A percentile compares a stretch with the other conserved stretches of the same genome.
Conservation (phyloP, 2,888 invertebrate genomes). For the Dione juno region DNA sequence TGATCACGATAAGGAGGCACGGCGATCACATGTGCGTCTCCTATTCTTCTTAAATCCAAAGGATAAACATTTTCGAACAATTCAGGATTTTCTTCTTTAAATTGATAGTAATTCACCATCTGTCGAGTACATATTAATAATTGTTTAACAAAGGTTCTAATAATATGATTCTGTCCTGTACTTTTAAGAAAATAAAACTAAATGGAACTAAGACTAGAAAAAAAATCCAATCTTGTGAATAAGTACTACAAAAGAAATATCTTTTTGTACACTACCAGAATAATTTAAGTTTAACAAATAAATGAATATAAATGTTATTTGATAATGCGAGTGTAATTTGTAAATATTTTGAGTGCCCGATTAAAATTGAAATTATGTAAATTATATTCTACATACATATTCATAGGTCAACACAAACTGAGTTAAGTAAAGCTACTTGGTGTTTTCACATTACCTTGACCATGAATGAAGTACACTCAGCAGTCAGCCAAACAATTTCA, state of each 20-base stretch:
- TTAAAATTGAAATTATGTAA: background rate
- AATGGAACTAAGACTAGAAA: no score
- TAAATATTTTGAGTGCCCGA: background rate
- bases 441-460: background rate
- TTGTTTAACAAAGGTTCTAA: background rate
- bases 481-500: background rate
- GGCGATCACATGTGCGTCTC: conserved; percentile 86
- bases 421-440: background rate
- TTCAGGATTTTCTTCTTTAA: conserved; percentile 88
- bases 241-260: no score
- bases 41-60: conserved; percentile 84
- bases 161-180: no score
- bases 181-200: no score
- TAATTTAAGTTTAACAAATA: background rate
- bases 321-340: background rate
- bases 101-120: conserved; percentile 89
- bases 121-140: conserved; percentile 52
- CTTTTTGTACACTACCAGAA: background rate
- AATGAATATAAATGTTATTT: conserved; percentile 2
- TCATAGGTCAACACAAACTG: background rate
- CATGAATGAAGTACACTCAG: conserved; percentile 3
- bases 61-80: conserved; percentile 87
- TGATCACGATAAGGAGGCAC: conserved; percentile 91
- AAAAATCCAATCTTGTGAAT: no score
- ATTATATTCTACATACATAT: conserved; percentile 14